These are phyloP conservation scores for Dendrolimus houi DNA, from an alignment of 2,888 invertebrate species.

Conservation along the genomic window DNA sequence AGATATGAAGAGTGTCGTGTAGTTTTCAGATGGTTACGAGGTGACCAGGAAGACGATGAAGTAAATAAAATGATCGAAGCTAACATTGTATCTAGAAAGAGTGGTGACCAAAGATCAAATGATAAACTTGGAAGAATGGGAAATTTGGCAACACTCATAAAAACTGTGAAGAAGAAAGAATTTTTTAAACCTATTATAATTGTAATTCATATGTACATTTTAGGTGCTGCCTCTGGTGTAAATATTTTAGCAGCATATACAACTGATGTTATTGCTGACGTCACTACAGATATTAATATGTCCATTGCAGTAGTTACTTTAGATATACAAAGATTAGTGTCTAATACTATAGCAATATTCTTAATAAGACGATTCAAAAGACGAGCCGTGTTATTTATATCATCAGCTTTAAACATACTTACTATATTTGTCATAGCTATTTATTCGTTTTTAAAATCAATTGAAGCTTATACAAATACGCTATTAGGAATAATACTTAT, in stretches of 20 bases:
- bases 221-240: conserved; percentile 79
- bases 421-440: conserved; percentile 39
- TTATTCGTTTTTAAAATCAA: conserved; percentile 36
- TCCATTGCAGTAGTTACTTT: conserved; percentile 44
- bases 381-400: conserved; percentile 43
- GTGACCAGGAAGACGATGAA: conserved; percentile 44
- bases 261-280: conserved; percentile 41
- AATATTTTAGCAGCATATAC: conserved; percentile 73
- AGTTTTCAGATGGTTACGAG: conserved; percentile 72
- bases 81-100: conserved; percentile 21
- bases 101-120: conserved; percentile 6
- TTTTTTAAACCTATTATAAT: conserved; percentile 75
- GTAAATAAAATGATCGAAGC: conserved; percentile 27
- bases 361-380: conserved; percentile 52
- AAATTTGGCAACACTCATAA: conserved; percentile 5
- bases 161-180: conserved; percentile 42
- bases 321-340: conserved; percentile 47
- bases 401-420: conserved; percentile 38
- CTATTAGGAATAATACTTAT: conserved; percentile 35
- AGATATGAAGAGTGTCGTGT: conserved; percentile 61
- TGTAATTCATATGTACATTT: conserved; percentile 74
- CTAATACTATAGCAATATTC: conserved; percentile 40
- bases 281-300: conserved; percentile 27
- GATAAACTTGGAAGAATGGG: neutral
- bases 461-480: conserved; percentile 23